phyloP scores from a whole-genome alignment of 1,140 invertebrate genomes.

The roundworm (Caenorhabditis elegans) region WBcel235 BX284606.5:8366501-8367000 shows the following conservation, averaged over 20 bases:
- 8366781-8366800: not conserved
- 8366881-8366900: not conserved
- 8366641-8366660: too few relatives aligned
- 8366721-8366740: not conserved
- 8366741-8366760: not conserved
- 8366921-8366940: not conserved
- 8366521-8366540: not conserved
- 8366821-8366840: not conserved
- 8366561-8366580: not conserved
- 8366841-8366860: too few relatives aligned
- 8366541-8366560: not conserved
- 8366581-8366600: not conserved
- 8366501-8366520: not conserved
- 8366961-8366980: not conserved
- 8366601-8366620: not conserved
- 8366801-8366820: not conserved
- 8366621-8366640: too few relatives aligned
- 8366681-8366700: not conserved
- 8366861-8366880: not conserved
- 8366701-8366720: not conserved
- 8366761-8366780: not conserved
- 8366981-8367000: not conserved
- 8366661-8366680: too few relatives aligned
- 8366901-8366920: not conserved
- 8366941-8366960: constrained; percentile 4